A percentile compares a stretch with the other conserved stretches of the same genome.
These are phyloP conservation scores for Acanthosepion pharaonis DNA, from an alignment of 2,888 invertebrate genomes.

Conservation along the genomic window DNA sequence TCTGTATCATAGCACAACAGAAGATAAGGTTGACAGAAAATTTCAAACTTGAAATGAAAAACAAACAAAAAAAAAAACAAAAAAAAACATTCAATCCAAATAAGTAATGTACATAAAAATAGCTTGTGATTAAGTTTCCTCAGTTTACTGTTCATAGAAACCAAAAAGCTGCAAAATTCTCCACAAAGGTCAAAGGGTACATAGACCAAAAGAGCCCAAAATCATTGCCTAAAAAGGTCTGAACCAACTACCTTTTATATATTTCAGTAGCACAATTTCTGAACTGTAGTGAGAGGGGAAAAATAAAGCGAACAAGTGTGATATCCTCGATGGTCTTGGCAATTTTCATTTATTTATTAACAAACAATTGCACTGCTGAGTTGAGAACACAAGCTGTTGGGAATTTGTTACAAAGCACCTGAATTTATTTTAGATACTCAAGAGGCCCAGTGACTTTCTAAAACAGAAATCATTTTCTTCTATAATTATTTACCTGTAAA, in stretches of 20 bases:
- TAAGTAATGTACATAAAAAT: too few species aligned
- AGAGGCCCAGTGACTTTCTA: too few species aligned
- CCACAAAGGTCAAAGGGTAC: not conserved
- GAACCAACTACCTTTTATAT: not conserved
- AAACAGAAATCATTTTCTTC: too few species aligned
- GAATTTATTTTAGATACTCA: not conserved
- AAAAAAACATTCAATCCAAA: too few species aligned
- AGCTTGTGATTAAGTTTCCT: not conserved
- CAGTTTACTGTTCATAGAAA: not conserved
- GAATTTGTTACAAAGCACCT: not conserved
- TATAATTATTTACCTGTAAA: too few species aligned
- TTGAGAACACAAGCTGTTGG: not conserved
- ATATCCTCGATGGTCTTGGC: not conserved
- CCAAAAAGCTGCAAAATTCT: not conserved
- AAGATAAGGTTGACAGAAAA: too few species aligned
- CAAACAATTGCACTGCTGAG: not conserved
- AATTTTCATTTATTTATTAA: not conserved
- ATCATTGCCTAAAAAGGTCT: not conserved
- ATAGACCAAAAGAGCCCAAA: not conserved
- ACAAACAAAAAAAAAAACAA: too few species aligned
- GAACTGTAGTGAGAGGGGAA: too few species aligned
- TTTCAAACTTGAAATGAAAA: too few species aligned
- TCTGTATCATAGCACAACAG: too few species aligned
- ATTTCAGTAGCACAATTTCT: not conserved
- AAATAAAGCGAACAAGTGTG: too few species aligned